A percentile compares a stretch with the other conserved stretches of the same genome.
Conservation (phyloP, 2,888 invertebrate species). For the Drosophila tripunctata region DNA sequence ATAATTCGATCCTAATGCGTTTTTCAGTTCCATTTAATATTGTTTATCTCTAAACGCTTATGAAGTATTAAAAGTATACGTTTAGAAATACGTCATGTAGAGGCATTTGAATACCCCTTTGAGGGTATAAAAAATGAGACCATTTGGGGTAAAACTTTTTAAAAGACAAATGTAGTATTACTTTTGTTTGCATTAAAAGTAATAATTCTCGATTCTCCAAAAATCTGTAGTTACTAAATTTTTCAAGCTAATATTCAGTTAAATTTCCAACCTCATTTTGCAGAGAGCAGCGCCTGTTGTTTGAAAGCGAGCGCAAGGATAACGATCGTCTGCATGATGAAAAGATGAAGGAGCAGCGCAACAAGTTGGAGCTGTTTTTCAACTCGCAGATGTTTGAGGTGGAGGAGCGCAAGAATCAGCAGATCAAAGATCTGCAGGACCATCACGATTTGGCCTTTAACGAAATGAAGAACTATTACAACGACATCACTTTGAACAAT, state of each 20-base stretch:
- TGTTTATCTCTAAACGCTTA: too few species aligned
- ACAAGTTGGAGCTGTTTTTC: slow-evolving; percentile 89
- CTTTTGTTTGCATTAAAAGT: too few species aligned
- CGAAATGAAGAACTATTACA: slow-evolving; percentile 97
- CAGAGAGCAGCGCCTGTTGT: slow-evolving; percentile 87
- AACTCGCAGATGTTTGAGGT: slow-evolving; percentile 94
- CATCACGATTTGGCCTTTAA: slow-evolving; percentile 94
- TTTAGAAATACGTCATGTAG: too few species aligned
- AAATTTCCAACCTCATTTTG: background rate
- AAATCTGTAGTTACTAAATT: too few species aligned
- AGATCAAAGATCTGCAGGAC: slow-evolving; percentile 91
- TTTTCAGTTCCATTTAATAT: too few species aligned
- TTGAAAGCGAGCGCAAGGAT: slow-evolving; percentile 88
- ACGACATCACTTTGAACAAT: slow-evolving; percentile 97
- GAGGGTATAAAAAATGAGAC: too few species aligned
- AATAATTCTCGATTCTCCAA: too few species aligned
- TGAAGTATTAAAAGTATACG: too few species aligned
- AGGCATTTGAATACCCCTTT: too few species aligned
- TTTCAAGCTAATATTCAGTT: background rate
- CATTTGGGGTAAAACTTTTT: too few species aligned
- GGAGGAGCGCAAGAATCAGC: slow-evolving; percentile 95
- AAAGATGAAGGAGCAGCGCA: slow-evolving; percentile 89
- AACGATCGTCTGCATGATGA: slow-evolving; percentile 86
- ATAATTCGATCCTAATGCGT: too few species aligned
- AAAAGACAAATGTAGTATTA: too few species aligned